Evolutionary conservation across 30 jellyfish, hydroid and myxozoan genomes (phyloP), one percentile per base, ranked within the genome.

Genomic region (Nemopilema nomurai): DNA sequence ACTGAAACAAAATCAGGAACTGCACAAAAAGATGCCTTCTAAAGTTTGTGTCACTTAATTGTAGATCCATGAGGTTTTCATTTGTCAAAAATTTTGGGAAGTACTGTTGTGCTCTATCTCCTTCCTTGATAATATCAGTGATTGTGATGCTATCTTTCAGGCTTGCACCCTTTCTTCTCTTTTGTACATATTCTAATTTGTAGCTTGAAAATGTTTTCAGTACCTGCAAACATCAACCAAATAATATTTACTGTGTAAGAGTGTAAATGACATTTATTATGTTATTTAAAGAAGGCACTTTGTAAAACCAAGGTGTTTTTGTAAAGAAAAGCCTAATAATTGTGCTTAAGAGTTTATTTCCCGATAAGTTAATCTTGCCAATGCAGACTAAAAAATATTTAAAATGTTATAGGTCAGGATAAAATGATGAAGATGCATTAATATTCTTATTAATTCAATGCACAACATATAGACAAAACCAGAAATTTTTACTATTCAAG

Each of bases 41-140:
- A 52, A 93, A 93, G 52, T 75, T 93, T 22, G 97, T 84, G 51
- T 93, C 98, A 73, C 84, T 93, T 20, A 93, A 79, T 71, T 93
- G 98, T 71, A 93, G 64, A 86, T 93, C 92, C 93, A 93, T 82
- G 1, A 93, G 90, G 67, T 93, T 93, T 63, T 93, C 98, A 69
- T 93, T 93, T 19, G 98, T 93, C 27, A 93, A 79, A 72, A 81
- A 93, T 82, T 93, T 93, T 19, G 98, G 96, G 62, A 93, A 93
- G 72, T 89, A 93, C 23, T 80, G 90, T 17, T 51, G 74, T 65
- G 33, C 85, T 9, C 69, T 81, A n/a, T 68, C 87, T 27, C 63
- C 77, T 33, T 70, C 92, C 64, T 78, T 87, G 0, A 87, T 80
- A 32, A 81, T 81, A 17, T 87, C 98, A 23, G 91, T 69, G 28